Percentiles rank a stretch among this genome's conserved stretches.
These are phyloP conservation scores for Plebejus argus DNA, from an alignment of 2,888 invertebrate species.

Conservation along the genomic window DNA sequence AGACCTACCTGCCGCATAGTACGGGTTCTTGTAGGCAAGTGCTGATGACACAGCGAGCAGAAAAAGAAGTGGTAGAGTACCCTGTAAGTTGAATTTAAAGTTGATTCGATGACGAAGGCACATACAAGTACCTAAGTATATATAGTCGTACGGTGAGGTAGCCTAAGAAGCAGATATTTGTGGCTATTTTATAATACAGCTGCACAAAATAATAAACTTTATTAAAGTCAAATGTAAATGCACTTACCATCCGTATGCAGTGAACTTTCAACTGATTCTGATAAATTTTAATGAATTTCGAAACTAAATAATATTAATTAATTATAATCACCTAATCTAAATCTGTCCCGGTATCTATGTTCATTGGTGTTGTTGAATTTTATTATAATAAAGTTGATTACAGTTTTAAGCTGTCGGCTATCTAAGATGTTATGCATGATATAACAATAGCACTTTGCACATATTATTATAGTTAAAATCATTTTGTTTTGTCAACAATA, in stretches of 20 bases:
- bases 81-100: constrained; percentile 43
- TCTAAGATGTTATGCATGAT: background rate
- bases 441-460: background rate
- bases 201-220: too few species aligned
- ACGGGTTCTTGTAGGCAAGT: constrained; percentile 65
- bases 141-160: too few species aligned
- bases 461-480: background rate
- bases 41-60: constrained; percentile 44
- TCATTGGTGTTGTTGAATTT: constrained; percentile 6
- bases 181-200: too few species aligned
- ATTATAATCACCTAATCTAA: constrained; percentile 9
- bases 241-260: constrained; percentile 22
- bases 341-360: background rate
- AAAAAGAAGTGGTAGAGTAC: constrained; percentile 43
- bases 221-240: background rate
- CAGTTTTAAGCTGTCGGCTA: background rate
- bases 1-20: constrained; percentile 66
- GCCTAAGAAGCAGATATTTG: too few species aligned
- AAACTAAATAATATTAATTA: background rate
- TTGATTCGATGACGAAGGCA: too few species aligned
- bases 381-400: background rate
- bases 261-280: background rate
- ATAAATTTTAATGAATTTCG: background rate
- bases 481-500: background rate
- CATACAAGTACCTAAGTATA: too few species aligned